These are phyloP conservation scores for Steatocranus sp. DNA, from an alignment of 2,797 vertebrate species.

Conservation along the genomic window DNA sequence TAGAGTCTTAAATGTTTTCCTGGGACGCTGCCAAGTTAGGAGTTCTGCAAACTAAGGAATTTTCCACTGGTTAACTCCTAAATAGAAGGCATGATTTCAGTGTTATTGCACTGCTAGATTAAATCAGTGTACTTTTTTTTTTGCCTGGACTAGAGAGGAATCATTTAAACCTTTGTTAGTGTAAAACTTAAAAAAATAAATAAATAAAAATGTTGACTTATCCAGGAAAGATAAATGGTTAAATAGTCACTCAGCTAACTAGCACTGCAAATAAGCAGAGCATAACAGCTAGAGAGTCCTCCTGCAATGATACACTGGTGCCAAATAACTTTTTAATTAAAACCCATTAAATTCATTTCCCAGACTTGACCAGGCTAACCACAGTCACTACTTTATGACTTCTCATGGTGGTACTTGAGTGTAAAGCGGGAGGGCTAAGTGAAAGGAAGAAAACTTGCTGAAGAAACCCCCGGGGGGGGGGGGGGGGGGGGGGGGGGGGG, in stretches of 20 bases:
- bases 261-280: background rate
- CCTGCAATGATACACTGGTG: background rate
- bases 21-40: conserved; percentile 60
- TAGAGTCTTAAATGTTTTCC: conserved; percentile 61
- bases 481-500: too few species aligned
- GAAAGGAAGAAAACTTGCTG: background rate
- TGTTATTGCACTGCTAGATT: conserved; percentile 29
- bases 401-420: background rate
- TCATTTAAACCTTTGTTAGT: conserved; percentile 5
- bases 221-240: background rate
- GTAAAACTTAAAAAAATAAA: background rate
- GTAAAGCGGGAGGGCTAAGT: background rate
- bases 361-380: background rate
- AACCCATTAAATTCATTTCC: background rate
- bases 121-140: conserved; percentile 21
- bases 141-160: background rate
- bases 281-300: background rate
- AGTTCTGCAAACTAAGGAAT: conserved; percentile 66
- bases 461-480: background rate
- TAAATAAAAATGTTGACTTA: background rate
- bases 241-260: background rate
- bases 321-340: background rate
- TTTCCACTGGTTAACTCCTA: conserved; percentile 64
- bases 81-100: conserved; percentile 41
- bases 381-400: background rate